phyloP scores from a whole-genome alignment of 2,113 vertebrate species.

The Turdus rufiventris region DNA sequence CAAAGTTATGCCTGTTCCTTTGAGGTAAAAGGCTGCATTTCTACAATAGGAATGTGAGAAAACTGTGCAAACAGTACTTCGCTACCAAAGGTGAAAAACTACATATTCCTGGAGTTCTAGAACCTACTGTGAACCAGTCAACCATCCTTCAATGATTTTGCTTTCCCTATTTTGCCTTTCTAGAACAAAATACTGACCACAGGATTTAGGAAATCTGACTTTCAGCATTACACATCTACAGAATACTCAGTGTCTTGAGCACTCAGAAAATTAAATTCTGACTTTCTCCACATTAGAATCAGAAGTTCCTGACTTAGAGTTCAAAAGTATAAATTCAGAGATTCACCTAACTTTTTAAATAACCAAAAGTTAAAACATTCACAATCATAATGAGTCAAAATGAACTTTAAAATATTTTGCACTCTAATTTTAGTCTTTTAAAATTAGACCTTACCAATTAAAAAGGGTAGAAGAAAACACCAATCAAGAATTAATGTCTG shows the following conservation, averaged over 20 bases:
- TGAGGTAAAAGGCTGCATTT: background rate
- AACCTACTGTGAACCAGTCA: background rate
- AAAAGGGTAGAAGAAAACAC: background rate
- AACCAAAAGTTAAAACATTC: background rate
- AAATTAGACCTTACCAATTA: background rate
- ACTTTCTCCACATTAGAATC: background rate
- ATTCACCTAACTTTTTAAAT: background rate
- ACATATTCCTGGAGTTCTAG: background rate
- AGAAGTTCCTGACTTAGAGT: background rate
- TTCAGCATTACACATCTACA: background rate
- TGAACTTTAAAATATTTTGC: background rate
- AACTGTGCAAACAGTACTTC: background rate
- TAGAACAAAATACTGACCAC: background rate
- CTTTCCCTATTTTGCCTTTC: background rate
- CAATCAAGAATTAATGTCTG: background rate
- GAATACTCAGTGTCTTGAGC: background rate
- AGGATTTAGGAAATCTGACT: background rate
- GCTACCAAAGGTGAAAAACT: background rate
- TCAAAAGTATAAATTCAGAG: background rate
- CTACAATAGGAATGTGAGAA: background rate
- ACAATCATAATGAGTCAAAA: background rate
- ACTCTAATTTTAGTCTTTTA: background rate
- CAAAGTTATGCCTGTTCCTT: background rate
- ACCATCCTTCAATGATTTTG: background rate
- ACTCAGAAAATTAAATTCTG: background rate